phyloP scores from a whole-genome alignment of 92 coral and sea anemone species.

The Micromussa lordhowensis region DNA sequence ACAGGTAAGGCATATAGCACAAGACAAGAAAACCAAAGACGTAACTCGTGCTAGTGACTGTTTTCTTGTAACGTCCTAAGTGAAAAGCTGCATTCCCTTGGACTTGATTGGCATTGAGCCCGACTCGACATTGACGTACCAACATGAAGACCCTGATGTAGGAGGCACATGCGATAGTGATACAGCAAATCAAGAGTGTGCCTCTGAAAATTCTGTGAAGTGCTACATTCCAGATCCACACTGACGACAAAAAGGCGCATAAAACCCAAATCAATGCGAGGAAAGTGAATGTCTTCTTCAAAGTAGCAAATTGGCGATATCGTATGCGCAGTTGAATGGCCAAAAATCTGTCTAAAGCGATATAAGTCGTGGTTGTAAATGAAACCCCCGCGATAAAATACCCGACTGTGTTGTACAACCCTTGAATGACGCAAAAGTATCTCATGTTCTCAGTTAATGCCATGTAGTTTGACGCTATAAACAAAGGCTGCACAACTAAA shows the following conservation, averaged over 20 bases:
- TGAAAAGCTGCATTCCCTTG: not conserved
- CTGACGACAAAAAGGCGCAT: not conserved
- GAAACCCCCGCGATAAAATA: not conserved
- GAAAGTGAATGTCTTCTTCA: not conserved
- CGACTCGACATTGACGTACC: not conserved
- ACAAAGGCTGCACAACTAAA: constrained; percentile 6
- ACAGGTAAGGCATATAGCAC: not conserved
- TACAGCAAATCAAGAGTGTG: not conserved
- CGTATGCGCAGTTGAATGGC: not conserved
- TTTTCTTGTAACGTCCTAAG: not conserved
- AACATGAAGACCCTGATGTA: constrained; percentile 8
- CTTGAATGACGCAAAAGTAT: not conserved
- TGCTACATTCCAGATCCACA: constrained; percentile 10
- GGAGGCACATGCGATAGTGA: not conserved
- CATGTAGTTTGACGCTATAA: not conserved
- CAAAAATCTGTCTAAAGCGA: constrained; percentile 4
- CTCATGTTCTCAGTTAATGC: not conserved
- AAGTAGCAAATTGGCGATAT: constrained; percentile 3
- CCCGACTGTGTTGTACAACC: not conserved
- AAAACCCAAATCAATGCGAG: not conserved
- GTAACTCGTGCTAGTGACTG: not conserved
- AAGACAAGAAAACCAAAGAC: not conserved
- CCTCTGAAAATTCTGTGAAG: not conserved
- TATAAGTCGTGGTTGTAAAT: not conserved
- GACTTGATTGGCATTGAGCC: not conserved